phyloP scores from a whole-genome alignment of 53 echinoderm and acorn worm species.

The Apostichopus leukothele region DNA sequence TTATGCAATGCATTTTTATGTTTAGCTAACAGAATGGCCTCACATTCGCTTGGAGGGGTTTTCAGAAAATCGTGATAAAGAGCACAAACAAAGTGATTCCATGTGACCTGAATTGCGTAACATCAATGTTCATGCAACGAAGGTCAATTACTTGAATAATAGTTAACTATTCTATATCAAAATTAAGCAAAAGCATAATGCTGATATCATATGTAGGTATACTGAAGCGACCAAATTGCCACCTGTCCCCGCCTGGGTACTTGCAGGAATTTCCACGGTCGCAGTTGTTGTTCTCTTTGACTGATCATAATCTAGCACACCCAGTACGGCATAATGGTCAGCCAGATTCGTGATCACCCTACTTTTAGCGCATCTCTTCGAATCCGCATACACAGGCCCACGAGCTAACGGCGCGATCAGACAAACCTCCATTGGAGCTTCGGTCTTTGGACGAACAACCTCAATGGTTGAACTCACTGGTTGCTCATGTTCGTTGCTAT shows the following conservation, averaged over 20 bases:
- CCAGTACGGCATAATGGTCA: conserved; percentile 83
- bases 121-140: too few species aligned
- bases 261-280: neutral
- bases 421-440: conserved; percentile 63
- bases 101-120: too few species aligned
- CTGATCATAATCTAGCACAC: conserved; percentile 51
- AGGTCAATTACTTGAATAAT: neutral
- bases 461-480: conserved; percentile 57
- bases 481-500: conserved; percentile 65
- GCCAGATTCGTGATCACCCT: conserved; percentile 67
- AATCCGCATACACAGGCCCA: conserved; percentile 59
- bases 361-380: conserved; percentile 44
- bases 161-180: neutral
- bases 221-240: neutral
- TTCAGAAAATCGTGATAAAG: too few species aligned
- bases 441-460: conserved; percentile 56
- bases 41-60: too few species aligned
- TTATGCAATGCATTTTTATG: too few species aligned
- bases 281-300: conserved; percentile 23
- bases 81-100: too few species aligned
- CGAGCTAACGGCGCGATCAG: conserved; percentile 33
- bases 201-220: neutral
- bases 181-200: neutral
- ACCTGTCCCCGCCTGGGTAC: neutral
- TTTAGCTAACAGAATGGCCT: too few species aligned